Evolutionary conservation across 2,888 invertebrate genomes (phyloP), one percentile per base, ranked within the genome.

Genomic region (Mechanitis mazaeus): DNA sequence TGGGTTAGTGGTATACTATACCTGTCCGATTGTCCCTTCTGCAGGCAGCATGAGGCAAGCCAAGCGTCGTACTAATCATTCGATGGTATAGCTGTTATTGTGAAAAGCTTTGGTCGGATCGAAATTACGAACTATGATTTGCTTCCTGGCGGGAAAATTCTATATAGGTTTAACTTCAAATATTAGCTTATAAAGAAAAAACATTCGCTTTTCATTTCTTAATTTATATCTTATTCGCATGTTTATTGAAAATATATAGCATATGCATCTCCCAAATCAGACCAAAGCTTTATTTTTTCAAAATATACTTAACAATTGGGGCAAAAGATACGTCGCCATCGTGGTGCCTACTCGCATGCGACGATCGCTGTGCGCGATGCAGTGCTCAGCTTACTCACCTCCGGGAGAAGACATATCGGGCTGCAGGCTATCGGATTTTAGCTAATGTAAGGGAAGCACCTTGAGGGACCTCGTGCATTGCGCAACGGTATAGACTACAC

Each of bases 271-370:
- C 56, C 35, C 59, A 58, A 58, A 65, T 67, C 68, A 58, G 63
- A 67, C 63, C 65, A 63, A 55, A 55, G 64, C 55, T 46, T 59
- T 54, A 56, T 2, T 45, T 56, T 28, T 57, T 45, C 20, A 45
- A 33, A 58, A 66, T 11, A 31, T 68, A 69, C 68, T 73, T 70
- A 70, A 72, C 72, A 73, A 72, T 68, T 64, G 64, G 66, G 58
- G 67, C 68, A 63, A 64, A 59, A 75, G 75, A 78, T 74, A 76
- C 71, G 69, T 75, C 73, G 68, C 72, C 66, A 45, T 60, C 59
- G 75, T 78, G 76, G 77, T 84, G 84, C 84, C 85, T 87, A 88
- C 79, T 81, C 77, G 83, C 88, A 87, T 88, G 88, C 88, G 85
- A 78, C 83, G 84, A 77, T 76, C 84, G 84, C 80, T 77, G 88